phyloP scores from a whole-genome alignment of 2,888 invertebrate species.

The Macrostomum cliftonense region DNA sequence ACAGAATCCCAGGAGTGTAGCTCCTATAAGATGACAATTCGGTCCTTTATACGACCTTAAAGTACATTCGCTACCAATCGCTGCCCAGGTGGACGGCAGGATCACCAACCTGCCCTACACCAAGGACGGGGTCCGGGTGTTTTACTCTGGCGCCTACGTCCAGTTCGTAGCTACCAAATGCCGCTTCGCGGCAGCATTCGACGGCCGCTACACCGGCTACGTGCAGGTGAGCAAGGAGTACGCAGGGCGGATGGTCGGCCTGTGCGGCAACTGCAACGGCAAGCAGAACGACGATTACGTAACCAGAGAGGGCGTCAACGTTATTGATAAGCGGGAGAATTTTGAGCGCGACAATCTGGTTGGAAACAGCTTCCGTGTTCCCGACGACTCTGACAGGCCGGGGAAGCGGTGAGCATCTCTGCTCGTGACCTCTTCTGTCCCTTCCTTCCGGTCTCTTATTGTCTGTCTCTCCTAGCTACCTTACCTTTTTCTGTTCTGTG shows the following conservation, averaged over 20 bases:
- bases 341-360: constrained; percentile 9
- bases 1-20: no score
- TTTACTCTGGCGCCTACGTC: constrained; percentile 9
- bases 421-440: no score
- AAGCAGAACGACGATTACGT: constrained; percentile 13
- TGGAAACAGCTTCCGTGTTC: constrained; percentile 16
- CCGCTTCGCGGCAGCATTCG: constrained; percentile 15
- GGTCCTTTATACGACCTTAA: no score
- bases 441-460: no score
- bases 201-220: constrained; percentile 14
- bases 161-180: constrained; percentile 13
- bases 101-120: constrained; percentile 10
- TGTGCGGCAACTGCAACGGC: constrained; percentile 19
- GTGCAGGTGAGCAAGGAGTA: constrained; percentile 13
- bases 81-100: constrained; percentile 13
- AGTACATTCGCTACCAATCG: no score
- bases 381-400: constrained; percentile 14
- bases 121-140: constrained; percentile 8
- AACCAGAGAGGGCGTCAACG: constrained; percentile 13
- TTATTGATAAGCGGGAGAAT: constrained; percentile 6
- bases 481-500: no score
- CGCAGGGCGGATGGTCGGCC: constrained; percentile 13
- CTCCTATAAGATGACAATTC: no score
- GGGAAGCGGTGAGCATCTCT: no score
- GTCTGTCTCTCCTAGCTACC: no score